Evolutionary conservation across 2,797 vertebrate species (phyloP).

Genomic region (Eospalax fontanierii): DNA sequence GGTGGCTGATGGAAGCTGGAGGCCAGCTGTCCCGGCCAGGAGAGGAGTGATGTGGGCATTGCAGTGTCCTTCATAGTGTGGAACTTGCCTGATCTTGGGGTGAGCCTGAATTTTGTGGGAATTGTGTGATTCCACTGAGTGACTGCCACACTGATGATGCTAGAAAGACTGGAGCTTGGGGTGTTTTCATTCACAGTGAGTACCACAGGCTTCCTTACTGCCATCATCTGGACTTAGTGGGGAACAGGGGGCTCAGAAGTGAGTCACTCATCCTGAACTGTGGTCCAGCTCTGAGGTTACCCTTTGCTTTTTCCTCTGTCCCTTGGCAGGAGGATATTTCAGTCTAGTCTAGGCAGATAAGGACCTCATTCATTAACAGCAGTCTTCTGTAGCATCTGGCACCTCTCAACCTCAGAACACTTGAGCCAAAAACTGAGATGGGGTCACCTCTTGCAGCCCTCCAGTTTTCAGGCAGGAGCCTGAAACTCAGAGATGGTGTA

Average conservation of each 20-base stretch:
- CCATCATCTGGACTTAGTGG: not conserved
- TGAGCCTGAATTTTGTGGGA: not conserved
- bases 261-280: not conserved
- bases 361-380: not conserved
- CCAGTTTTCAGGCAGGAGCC: constrained; percentile 30
- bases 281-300: not conserved
- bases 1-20: not conserved
- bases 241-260: not conserved
- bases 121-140: not conserved
- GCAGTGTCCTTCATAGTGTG: not conserved
- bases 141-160: not conserved
- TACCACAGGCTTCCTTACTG: not conserved
- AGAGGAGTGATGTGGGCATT: not conserved
- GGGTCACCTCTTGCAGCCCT: not conserved
- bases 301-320: not conserved
- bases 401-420: not conserved
- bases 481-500: not conserved
- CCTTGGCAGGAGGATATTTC: not conserved
- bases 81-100: not conserved
- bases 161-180: not conserved
- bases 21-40: not conserved
- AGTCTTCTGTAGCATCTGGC: not conserved
- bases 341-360: not conserved
- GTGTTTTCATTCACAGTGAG: not conserved
- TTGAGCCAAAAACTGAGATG: not conserved